Conservation (phyloP, 2,113 vertebrate genomes). For the human (Homo sapiens) region GRCh38 chr2:239320501-239321000, state of each 20-base stretch:
- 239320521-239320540: background rate
- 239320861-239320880: background rate
- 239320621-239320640: background rate
- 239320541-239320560: accelerated
- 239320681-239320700: background rate
- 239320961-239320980: background rate
- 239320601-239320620: background rate
- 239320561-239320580: background rate
- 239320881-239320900: background rate
- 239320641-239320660: no score
- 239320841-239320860: background rate
- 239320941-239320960: background rate
- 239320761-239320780: background rate
- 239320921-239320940: background rate
- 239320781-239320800: no score
- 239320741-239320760: accelerated
- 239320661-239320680: background rate
- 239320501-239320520: background rate
- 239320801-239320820: background rate
- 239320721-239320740: no score
- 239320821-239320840: background rate
- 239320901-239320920: background rate
- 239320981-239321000: background rate
- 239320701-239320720: background rate
- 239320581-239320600: background rate